Conservation (phyloP, 2,888 invertebrate genomes). For the Conus canariensis region DNA sequence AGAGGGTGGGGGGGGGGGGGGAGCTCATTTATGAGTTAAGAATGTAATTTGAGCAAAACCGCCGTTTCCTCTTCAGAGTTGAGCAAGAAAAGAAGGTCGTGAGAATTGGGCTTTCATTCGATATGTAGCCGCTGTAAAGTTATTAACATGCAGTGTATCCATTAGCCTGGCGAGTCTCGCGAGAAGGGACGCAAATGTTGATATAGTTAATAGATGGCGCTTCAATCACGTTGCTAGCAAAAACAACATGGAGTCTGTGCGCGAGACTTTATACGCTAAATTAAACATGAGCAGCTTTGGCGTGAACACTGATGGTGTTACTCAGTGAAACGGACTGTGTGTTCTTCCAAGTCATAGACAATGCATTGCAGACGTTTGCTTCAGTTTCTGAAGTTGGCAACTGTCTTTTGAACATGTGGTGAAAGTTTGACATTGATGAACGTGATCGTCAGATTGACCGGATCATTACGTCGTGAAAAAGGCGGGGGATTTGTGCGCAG, state of each 20-base stretch:
- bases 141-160: too few species aligned
- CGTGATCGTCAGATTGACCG: too few species aligned
- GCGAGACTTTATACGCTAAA: background rate
- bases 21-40: too few species aligned
- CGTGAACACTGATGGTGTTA: background rate
- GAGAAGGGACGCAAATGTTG: background rate
- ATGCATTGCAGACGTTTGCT: background rate
- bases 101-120: too few species aligned
- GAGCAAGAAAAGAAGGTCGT: too few species aligned
- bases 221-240: slow-evolving; percentile 36
- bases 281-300: background rate
- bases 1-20: too few species aligned
- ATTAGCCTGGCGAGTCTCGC: too few species aligned
- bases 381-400: background rate
- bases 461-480: background rate
- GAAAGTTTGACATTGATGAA: background rate
- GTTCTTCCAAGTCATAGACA: background rate
- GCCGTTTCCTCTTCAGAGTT: too few species aligned
- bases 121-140: too few species aligned
- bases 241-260: slow-evolving; percentile 35
- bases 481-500: background rate
- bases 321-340: background rate
- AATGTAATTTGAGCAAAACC: too few species aligned
- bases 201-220: background rate
- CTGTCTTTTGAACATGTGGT: background rate